A percentile compares a stretch with the other conserved stretches of the same genome.
Conservation (phyloP, 2,797 vertebrate genomes). For the Chlorospingus semifuscus region DNA sequence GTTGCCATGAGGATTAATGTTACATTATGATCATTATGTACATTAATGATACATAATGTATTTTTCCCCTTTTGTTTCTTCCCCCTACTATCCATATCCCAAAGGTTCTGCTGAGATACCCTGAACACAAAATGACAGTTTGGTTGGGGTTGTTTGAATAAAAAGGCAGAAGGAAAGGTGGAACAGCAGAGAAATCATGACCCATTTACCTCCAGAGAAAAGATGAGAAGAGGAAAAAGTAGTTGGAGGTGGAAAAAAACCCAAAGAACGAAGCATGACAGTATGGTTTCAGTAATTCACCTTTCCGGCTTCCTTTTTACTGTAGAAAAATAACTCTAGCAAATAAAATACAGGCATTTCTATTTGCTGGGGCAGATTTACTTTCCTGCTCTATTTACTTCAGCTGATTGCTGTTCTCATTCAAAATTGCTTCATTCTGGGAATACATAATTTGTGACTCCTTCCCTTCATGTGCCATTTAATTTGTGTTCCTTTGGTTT, state of each 20-base stretch:
- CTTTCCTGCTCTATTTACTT: not conserved
- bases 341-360: not conserved
- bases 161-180: not conserved
- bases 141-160: not conserved
- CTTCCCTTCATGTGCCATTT: not conserved
- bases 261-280: not conserved
- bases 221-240: not conserved
- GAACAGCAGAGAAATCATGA: not conserved
- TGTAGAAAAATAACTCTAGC: not conserved
- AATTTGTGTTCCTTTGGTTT: not conserved
- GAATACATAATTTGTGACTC: not conserved
- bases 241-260: not conserved
- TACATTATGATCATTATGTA: not conserved
- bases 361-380: not conserved
- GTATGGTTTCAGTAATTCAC: not conserved
- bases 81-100: not conserved
- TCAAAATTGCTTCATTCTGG: not conserved
- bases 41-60: too few relatives aligned
- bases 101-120: not conserved
- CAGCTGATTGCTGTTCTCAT: not conserved
- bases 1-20: too few relatives aligned
- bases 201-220: not conserved
- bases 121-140: not conserved
- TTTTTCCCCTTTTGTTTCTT: fast-evolving
- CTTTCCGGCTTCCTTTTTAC: not conserved